Evolutionary conservation across 2,888 invertebrate species (phyloP), one percentile per base, ranked within the genome.

Genomic region (Seladonia tumulorum): DNA sequence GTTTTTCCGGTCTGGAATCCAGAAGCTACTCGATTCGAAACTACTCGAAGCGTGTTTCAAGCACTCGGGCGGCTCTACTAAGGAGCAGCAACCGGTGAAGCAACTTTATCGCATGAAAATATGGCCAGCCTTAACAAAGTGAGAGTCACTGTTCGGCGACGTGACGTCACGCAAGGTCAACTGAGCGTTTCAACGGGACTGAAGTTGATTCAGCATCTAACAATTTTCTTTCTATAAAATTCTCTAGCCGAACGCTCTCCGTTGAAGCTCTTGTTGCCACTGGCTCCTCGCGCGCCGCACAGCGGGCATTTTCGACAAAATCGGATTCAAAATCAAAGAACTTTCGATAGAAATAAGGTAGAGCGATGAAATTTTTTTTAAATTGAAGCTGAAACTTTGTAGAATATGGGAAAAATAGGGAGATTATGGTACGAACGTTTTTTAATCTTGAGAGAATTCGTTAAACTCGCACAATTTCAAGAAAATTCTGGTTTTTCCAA

Each of bases 141-240:
- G 89, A 89, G 88, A 89, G 88, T 89, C 90, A 89, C 86, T 88
- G 87, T 78, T 85, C 81, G 81, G 76, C 78, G 85, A 73, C 71
- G 89, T 87, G 88, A 89, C 88, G 88, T 89, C 89, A 87, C 29
- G 39, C 90, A 89, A 89, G 90, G 89, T 86, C 83, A 89, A 63
- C 83, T 25, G 83, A 83, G 80, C 88, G 88, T 89, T 89, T 83
- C 90, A 89, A 86, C 83, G 90, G 83, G 81, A 89, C 86, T 70
- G 83, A 80, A 70, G 88, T 89, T 89, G 87, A 89, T 89, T 89
- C 89, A 87, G 77, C 79, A 87, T 87, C 83, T 83, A 89, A 78
- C 72, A 75, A 85, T 89, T 87, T 89, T 82, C 82, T 72, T 81
- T 85, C 85, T 85, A 76, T 70, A 76, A 89, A 82, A 75, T 87